phyloP scores from a whole-genome alignment of 2,113 vertebrate species.

The Grammomys surdaster region DNA sequence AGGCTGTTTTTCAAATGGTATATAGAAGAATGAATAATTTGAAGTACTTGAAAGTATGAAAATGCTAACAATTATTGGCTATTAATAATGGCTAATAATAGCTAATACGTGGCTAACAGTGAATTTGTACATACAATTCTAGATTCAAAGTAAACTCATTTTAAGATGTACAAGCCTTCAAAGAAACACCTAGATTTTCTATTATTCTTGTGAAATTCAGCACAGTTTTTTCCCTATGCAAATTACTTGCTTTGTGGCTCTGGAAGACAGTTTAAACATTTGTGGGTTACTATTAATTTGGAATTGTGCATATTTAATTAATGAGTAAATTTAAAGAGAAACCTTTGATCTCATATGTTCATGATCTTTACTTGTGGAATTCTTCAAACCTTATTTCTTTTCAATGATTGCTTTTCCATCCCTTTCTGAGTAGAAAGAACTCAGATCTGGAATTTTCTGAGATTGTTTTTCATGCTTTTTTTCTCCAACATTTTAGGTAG shows the following conservation, averaged over 20 bases:
- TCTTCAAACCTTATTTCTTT: background rate
- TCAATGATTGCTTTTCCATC: background rate
- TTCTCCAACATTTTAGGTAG: background rate
- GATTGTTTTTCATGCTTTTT: background rate
- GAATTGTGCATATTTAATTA: background rate
- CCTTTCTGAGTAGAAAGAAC: background rate
- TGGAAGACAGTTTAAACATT: constrained; percentile 26
- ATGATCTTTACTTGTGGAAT: constrained; percentile 5
- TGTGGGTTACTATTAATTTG: background rate
- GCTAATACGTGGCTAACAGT: background rate
- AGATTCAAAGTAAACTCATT: constrained; percentile 29
- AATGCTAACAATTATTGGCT: background rate
- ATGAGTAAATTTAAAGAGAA: background rate
- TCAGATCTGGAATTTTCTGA: background rate
- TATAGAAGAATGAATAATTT: background rate
- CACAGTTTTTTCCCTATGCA: background rate
- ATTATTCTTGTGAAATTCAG: background rate
- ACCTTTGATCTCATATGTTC: background rate
- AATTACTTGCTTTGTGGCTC: constrained; percentile 32
- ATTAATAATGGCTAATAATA: too few species aligned
- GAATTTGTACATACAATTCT: background rate
- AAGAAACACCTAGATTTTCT: background rate
- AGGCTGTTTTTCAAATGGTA: background rate
- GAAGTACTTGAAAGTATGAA: background rate
- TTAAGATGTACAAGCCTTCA: background rate